phyloP scores from a whole-genome alignment of 2,113 vertebrate genomes.

The Oreochromis aureus region DNA sequence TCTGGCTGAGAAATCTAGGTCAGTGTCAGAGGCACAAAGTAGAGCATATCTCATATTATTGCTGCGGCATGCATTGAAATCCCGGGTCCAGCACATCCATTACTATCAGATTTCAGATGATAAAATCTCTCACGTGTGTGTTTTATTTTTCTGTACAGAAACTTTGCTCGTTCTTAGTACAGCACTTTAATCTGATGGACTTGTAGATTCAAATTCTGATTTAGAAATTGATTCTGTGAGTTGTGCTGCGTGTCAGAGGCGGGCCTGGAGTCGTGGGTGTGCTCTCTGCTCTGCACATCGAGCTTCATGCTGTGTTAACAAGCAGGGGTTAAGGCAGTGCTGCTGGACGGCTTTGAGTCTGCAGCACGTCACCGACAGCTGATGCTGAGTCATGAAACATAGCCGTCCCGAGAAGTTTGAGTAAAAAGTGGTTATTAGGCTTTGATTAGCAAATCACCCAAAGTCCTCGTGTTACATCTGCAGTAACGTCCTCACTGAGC shows the following conservation, averaged over 20 bases:
- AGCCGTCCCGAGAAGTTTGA: background rate
- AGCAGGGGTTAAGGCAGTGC: background rate
- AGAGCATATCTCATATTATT: conserved; percentile 16
- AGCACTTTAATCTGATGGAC: conserved; percentile 36
- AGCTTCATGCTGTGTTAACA: background rate
- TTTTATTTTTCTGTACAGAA: background rate
- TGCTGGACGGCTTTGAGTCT: background rate
- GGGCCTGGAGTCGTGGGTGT: background rate
- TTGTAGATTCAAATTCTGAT: conserved; percentile 25
- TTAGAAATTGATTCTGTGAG: background rate
- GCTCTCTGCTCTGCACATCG: background rate
- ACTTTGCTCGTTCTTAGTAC: conserved; percentile 9
- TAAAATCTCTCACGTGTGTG: background rate
- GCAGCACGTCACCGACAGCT: background rate
- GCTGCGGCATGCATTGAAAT: conserved; percentile 13
- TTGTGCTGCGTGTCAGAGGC: background rate
- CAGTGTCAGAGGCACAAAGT: conserved; percentile 18
- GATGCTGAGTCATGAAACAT: background rate
- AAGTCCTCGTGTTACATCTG: background rate
- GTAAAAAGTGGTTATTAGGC: background rate
- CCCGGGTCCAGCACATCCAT: background rate
- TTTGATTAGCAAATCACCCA: too few relatives aligned
- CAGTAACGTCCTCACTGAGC: background rate
- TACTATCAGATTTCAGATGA: conserved; percentile 4
- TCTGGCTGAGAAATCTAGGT: conserved; percentile 51